These are phyloP conservation scores for Hydrozoanthus tunicans DNA, from an alignment of 64 coral and sea anemone species.

Conservation along the genomic window DNA sequence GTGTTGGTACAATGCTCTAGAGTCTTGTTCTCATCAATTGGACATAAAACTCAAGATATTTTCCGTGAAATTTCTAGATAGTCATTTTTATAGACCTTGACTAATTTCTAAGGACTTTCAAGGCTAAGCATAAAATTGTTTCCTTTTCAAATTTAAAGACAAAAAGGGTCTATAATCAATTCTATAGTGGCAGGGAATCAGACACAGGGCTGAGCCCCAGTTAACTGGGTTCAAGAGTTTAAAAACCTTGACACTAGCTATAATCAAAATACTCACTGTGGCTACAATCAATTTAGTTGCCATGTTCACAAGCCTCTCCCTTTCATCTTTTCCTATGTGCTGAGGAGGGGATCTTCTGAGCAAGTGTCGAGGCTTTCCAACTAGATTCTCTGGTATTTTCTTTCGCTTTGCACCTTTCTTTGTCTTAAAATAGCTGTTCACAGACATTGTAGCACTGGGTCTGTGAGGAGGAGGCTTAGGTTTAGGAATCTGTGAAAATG, in stretches of 20 bases:
- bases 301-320: slow-evolving; percentile 96
- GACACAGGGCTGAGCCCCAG: too few species aligned
- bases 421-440: slow-evolving; percentile 95
- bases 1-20: too few species aligned
- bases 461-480: slow-evolving; percentile 67
- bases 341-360: slow-evolving; percentile 88
- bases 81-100: too few species aligned
- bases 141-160: too few species aligned
- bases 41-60: too few species aligned
- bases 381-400: slow-evolving; percentile 83
- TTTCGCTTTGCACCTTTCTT: slow-evolving; percentile 82
- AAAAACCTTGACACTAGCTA: not conserved
- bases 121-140: too few species aligned
- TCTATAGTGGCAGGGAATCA: too few species aligned
- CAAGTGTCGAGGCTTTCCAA: slow-evolving; percentile 85
- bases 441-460: slow-evolving; percentile 80
- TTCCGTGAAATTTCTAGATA: too few species aligned
- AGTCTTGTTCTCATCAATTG: too few species aligned
- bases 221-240: not conserved
- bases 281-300: slow-evolving; percentile 96
- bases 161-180: too few species aligned
- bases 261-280: slow-evolving; percentile 68
- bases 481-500: slow-evolving; percentile 63
- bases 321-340: slow-evolving; percentile 81
- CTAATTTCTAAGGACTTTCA: too few species aligned